phyloP scores from a whole-genome alignment of 2,888 invertebrate genomes.

The Cephus rjabovi region DNA sequence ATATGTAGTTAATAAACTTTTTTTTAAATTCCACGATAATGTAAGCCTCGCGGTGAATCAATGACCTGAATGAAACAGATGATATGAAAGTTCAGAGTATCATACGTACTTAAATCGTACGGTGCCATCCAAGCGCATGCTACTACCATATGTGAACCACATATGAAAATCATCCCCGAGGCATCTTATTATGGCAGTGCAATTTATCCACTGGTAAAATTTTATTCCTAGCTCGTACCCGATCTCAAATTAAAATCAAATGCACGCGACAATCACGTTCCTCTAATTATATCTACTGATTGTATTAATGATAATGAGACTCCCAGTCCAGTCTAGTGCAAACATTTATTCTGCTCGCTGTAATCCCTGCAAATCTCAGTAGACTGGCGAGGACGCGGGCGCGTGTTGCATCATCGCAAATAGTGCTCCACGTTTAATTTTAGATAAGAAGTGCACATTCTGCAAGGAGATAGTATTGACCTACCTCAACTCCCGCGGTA shows the following conservation, averaged over 20 bases:
- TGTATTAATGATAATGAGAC: background rate
- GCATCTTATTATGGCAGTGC: background rate
- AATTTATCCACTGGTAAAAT: background rate
- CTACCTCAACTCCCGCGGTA: slow-evolving; percentile 36
- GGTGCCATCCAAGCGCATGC: background rate
- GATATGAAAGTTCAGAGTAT: background rate
- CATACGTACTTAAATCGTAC: background rate
- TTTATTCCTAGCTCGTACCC: background rate
- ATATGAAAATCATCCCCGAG: background rate
- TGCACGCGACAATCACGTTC: background rate
- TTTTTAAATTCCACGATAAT: slow-evolving; percentile 33
- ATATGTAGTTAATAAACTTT: background rate
- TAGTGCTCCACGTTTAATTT: background rate
- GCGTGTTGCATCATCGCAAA: background rate
- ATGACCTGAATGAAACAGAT: slow-evolving; percentile 26
- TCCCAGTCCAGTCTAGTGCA: background rate
- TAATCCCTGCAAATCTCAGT: background rate
- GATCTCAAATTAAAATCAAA: background rate
- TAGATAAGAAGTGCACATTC: slow-evolving; percentile 26
- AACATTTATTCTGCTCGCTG: background rate
- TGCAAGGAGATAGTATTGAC: slow-evolving; percentile 28
- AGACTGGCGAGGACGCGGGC: background rate
- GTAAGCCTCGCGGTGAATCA: slow-evolving; percentile 40
- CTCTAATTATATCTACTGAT: background rate
- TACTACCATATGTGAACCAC: background rate